Base-by-base conservation (phyloP, 2,797 vertebrate genomes). In the Cryptoblepharus egeriae region DNA sequence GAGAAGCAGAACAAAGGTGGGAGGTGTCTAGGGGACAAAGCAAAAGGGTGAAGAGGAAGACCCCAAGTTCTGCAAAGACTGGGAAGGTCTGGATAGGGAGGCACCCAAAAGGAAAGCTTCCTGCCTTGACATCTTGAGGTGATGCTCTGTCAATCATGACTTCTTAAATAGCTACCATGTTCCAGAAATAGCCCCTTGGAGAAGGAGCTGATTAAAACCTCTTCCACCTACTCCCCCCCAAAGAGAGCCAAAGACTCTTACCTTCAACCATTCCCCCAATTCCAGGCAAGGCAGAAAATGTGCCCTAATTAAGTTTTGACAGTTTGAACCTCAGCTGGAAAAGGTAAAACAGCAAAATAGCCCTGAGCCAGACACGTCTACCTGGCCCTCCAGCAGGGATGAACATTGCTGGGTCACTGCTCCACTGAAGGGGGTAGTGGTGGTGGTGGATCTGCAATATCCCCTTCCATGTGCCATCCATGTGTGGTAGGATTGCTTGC, bases 141-240 rank as follows among this genome's bases (percentile, higher is more conserved):
- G 85, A 65, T 82, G 85, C 71, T 37, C 76, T 80, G 72, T 81
- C 84, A 35, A 83, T 87, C 85, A 68, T 37, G n/a, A 28, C 88
- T 85, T 86, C 68, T 72, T 83, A 5, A 18, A 75, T 39, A 68
- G 82, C 81, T 80, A 83, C 84, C 0, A 32, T 5, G 45, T 80
- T 70, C 86, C 88, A 79, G 84, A 91, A 92, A 92, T 90, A 92
- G 81, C 5, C 81, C 83, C 82, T 77, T 64, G 79, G 81, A 81
- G 61, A 87, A 68, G 0, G 0, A 0, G 72, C 26, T 24, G 28
- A 67, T 88, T 9, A 84, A 90, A 83, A 80, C 83, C 60, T 0
- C 58, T 45, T 88, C 2, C 22, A 6, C 8, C 26, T 12, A 3
- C 26, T 28, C 60, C 26, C 11, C 7, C 16, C 18, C 65, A 7